Evolutionary conservation across 2,113 vertebrate species (phyloP), one percentile per base, ranked within the genome.

Genomic region (Bos javanicus): DNA sequence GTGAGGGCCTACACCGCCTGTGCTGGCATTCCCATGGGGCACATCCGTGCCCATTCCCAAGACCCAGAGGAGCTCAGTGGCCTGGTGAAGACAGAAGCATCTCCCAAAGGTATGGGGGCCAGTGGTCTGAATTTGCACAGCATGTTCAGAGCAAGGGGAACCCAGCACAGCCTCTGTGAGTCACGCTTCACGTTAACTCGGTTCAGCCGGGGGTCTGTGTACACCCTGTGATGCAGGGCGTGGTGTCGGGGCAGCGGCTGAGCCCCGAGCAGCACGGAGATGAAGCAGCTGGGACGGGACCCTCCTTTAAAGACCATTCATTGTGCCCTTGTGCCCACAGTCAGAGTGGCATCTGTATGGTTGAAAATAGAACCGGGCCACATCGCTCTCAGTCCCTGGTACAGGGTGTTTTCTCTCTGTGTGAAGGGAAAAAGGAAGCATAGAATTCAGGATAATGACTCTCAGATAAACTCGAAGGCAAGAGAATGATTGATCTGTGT

Each of bases 321-420:
- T 54, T 98, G 88, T 96, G 50, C 12, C 83, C 57, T 81, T 60
- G 81, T 95, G 23, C 39, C 14, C 48, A 43, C 54, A 39, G n/a
- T 80, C 86, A 62, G 74, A 95, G 64, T 88, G 95, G 92, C 93
- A 81, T 97, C 90, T 95, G 94, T 94, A 54, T 74, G 33, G 74
- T 52, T 86, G 54, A 50, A 88, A 96, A 96, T 59, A 92, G 97
- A 97, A 76, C 71, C 81, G 39, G 96, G 90, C n/a, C 84, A 25
- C 71, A 76, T 64, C 54, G 39, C 76, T 92, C 95, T 89, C 94
- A 88, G 97, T 76, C 54, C 96, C 97, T 98, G 97, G 97, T 96
- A 98, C 97, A 90, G 97, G 90, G 90, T 97, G 97, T 96, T 97
- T 96, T 93, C 82, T 88, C 48, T 97, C 84, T 98, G 71, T 91